phyloP scores from a whole-genome alignment of 2,888 invertebrate species.

The Loripinus fragilis region DNA sequence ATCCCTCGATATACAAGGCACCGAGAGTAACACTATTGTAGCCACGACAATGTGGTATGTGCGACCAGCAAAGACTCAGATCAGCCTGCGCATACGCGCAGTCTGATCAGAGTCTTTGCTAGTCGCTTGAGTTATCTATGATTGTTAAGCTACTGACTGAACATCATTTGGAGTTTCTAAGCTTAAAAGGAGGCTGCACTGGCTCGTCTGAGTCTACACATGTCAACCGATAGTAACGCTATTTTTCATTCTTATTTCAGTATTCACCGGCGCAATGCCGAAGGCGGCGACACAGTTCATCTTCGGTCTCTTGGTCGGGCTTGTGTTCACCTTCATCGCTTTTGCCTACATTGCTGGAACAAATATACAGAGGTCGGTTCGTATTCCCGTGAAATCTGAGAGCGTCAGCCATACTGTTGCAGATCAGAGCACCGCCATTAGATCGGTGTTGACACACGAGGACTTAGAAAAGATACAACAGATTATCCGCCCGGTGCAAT shows the following conservation, averaged over 20 bases:
- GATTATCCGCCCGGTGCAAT: conserved; percentile 39
- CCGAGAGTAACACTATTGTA: no score
- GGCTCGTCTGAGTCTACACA: no score
- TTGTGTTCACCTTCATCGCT: conserved; percentile 50
- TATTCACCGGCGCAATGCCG: conserved; percentile 28
- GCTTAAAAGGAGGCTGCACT: no score
- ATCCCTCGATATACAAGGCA: no score
- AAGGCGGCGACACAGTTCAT: conserved; percentile 53
- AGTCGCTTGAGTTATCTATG: no score
- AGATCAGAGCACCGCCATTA: background rate
- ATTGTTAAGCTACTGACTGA: no score
- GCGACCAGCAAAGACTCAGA: no score
- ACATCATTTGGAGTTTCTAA: no score
- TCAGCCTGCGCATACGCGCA: no score
- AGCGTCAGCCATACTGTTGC: background rate
- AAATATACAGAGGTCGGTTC: background rate
- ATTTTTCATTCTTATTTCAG: conserved; percentile 27
- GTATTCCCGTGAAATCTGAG: conserved; percentile 3
- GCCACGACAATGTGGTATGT: no score
- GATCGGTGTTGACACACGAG: conserved; percentile 36
- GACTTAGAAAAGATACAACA: conserved; percentile 48
- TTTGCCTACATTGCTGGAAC: conserved; percentile 34
- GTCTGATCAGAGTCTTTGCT: no score
- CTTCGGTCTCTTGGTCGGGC: conserved; percentile 57
- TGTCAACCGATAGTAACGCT: no score